A percentile compares a stretch with the other conserved stretches of the same genome.
phyloP scores from a whole-genome alignment of 2,113 vertebrate species.

The Pangasianodon hypophthalmus region DNA sequence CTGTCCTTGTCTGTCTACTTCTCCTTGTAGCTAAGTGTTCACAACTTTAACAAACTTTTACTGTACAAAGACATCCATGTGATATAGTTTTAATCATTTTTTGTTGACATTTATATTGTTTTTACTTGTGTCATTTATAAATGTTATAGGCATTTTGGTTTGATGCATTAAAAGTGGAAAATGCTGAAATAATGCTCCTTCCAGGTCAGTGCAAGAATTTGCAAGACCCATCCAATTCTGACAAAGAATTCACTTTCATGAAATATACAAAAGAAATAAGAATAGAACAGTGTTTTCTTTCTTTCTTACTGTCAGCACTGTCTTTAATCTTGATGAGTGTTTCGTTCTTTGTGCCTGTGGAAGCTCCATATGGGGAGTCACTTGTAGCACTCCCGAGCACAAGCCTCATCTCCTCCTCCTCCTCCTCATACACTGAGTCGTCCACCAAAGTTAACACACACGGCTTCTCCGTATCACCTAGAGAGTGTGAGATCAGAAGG shows the following conservation, averaged over 20 bases:
- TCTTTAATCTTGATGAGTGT: slow-evolving; percentile 86
- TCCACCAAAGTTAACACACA: slow-evolving; percentile 82
- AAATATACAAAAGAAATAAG: not conserved
- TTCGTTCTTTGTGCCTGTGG: slow-evolving; percentile 84
- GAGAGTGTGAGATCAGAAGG: slow-evolving; percentile 38
- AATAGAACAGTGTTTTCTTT: not conserved
- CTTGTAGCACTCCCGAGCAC: slow-evolving; percentile 86
- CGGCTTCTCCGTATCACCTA: slow-evolving; percentile 87
- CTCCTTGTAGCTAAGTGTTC: not conserved
- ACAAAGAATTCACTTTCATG: not conserved
- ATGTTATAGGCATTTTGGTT: not conserved
- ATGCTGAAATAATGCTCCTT: not conserved
- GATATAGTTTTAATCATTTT: not conserved
- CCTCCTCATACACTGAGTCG: slow-evolving; percentile 83
- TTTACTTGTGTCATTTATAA: not conserved
- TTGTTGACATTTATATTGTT: not conserved
- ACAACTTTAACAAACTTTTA: not conserved
- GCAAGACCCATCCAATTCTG: no score
- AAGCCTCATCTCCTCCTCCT: slow-evolving; percentile 88
- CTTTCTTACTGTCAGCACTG: slow-evolving; percentile 85
- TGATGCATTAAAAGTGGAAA: not conserved
- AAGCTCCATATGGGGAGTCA: slow-evolving; percentile 84
- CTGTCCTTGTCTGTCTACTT: not conserved
- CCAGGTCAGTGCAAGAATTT: not conserved
- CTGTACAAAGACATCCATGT: not conserved